A percentile compares a stretch with the other conserved stretches of the same genome.
Conservation (phyloP, 2,888 invertebrate species). For the Sphaerophoria taeniata region DNA sequence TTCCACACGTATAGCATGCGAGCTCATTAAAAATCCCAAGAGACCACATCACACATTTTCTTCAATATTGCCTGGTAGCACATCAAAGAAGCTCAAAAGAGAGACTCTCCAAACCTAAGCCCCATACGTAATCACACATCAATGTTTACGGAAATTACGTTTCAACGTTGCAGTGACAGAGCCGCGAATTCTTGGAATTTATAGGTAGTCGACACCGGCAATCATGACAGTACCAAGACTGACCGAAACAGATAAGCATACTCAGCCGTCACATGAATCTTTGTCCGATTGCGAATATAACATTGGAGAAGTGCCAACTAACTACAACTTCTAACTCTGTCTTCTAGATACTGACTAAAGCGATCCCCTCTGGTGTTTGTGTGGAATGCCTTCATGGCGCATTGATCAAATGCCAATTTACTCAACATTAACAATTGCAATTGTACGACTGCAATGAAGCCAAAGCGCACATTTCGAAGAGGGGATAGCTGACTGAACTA, state of each 20-base stretch:
- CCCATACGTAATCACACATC: conserved; percentile 24
- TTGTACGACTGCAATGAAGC: conserved; percentile 33
- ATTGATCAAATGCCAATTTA: conserved; percentile 73
- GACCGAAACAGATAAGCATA: conserved; percentile 54
- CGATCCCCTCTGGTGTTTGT: conserved; percentile 62
- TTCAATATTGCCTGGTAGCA: not conserved
- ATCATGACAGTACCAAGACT: conserved; percentile 62
- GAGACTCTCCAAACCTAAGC: conserved; percentile 3
- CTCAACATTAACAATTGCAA: conserved; percentile 65
- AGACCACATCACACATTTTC: conserved; percentile 30
- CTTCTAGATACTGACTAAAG: not conserved
- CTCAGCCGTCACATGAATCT: conserved; percentile 26
- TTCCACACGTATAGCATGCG: conserved; percentile 8
- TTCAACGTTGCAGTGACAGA: conserved; percentile 59
- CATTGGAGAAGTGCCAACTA: conserved; percentile 64
- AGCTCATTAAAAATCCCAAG: conserved; percentile 55
- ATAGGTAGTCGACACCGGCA: conserved; percentile 70
- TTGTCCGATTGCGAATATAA: conserved; percentile 19
- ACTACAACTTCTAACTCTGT: conserved; percentile 40
- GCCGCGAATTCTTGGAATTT: conserved; percentile 73
- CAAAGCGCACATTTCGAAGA: conserved; percentile 6
- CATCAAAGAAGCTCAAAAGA: not conserved
- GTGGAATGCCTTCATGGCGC: conserved; percentile 65
- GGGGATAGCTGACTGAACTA: conserved; percentile 36
- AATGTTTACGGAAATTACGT: conserved; percentile 68